These are phyloP conservation scores for Thamnaconus septentrionalis DNA, from an alignment of 2,113 vertebrate species.

Conservation along the genomic window DNA sequence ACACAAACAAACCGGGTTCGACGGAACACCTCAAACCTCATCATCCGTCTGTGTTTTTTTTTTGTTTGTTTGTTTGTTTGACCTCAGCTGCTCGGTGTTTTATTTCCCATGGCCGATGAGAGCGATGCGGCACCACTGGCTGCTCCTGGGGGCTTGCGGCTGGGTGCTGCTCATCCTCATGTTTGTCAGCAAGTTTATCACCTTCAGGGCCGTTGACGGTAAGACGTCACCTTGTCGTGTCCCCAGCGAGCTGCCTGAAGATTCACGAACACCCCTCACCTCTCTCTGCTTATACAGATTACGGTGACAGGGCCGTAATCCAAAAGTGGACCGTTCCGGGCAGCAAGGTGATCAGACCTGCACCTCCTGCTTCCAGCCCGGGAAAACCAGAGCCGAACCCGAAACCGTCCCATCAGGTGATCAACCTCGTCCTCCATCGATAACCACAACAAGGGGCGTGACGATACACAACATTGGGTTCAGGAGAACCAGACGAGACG, in stretches of 20 bases:
- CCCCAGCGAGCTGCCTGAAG: no score
- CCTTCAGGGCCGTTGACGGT: constrained; percentile 87
- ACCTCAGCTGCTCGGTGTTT: constrained; percentile 1
- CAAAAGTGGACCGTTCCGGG: constrained; percentile 76
- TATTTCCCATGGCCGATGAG: constrained; percentile 64
- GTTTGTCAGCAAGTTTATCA: constrained; percentile 94
- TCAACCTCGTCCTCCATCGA: not conserved
- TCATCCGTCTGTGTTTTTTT: no score
- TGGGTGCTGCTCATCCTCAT: constrained; percentile 97
- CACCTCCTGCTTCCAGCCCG: constrained; percentile 37
- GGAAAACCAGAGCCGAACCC: constrained; percentile 66
- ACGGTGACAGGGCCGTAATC: constrained; percentile 75
- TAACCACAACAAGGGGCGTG: no score
- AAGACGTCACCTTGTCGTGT: constrained; percentile 19
- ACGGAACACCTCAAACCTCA: no score
- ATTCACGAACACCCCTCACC: not conserved
- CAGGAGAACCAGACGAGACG: no score
- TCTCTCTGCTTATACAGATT: constrained; percentile 72
- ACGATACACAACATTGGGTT: no score
- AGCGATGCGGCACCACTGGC: constrained; percentile 96
- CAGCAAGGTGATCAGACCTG: constrained; percentile 66
- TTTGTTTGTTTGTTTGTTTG: not conserved
- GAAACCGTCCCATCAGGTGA: constrained; percentile 79
- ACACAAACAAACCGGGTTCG: no score
- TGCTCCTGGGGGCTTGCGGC: constrained; percentile 92